phyloP scores from a whole-genome alignment of 2,113 vertebrate species.

The Siniperca chuatsi region DNA sequence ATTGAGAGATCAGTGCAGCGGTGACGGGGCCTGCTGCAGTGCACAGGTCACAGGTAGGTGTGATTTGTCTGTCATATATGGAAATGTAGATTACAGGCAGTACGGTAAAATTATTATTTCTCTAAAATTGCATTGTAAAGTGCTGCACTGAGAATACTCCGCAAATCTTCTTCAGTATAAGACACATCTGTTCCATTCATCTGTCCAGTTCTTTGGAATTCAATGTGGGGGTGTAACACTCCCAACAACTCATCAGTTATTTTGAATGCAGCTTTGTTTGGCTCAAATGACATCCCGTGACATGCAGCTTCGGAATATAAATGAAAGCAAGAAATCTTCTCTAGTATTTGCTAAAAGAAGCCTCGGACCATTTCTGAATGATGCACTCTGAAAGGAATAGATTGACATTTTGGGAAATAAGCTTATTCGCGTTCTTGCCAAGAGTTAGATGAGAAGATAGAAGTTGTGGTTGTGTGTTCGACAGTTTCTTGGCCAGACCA shows the following conservation, averaged over 20 bases:
- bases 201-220: conserved; percentile 24
- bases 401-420: background rate
- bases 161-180: background rate
- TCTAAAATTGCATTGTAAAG: background rate
- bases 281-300: background rate
- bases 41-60: conserved; percentile 81
- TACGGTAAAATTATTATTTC: conserved; percentile 23
- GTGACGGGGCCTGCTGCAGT: conserved; percentile 86
- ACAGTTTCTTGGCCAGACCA: too few relatives aligned
- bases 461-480: too few relatives aligned
- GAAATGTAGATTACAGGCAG: background rate
- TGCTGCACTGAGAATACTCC: background rate
- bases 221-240: conserved; percentile 14
- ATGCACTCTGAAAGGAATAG: background rate
- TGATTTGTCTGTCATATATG: background rate
- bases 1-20: conserved; percentile 88
- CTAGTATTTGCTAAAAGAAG: conserved; percentile 25
- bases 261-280: conserved; percentile 30
- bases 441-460: too few relatives aligned
- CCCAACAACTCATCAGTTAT: conserved; percentile 11
- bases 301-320: conserved; percentile 17
- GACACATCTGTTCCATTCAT: conserved; percentile 60
- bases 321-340: background rate
- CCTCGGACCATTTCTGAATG: background rate
- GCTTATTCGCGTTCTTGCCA: too few relatives aligned